phyloP scores from a whole-genome alignment of 1,140 invertebrate species.

The Cotesia typhae region DNA sequence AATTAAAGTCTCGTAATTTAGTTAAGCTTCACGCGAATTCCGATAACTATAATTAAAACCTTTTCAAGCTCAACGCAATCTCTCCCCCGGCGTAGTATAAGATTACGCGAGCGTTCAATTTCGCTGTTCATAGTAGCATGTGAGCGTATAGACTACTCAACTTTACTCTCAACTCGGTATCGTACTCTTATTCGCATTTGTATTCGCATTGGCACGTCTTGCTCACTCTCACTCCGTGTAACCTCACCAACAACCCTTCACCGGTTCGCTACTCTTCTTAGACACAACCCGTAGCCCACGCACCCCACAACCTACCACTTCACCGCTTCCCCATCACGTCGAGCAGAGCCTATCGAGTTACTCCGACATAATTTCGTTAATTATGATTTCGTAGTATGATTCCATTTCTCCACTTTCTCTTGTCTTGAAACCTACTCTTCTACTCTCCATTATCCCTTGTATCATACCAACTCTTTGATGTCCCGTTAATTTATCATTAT shows the following conservation, averaged over 20 bases:
- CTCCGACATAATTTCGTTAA: constrained; percentile 58
- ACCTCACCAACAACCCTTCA: constrained; percentile 34
- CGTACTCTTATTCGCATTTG: background rate
- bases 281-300: constrained; percentile 45
- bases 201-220: background rate
- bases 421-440: background rate
- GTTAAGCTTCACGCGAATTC: constrained; percentile 28
- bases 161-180: no score
- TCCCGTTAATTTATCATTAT: background rate
- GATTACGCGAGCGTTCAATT: constrained; percentile 36
- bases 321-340: constrained; percentile 34
- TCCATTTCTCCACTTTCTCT: constrained; percentile 41
- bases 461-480: constrained; percentile 8
- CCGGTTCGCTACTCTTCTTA: constrained; percentile 52
- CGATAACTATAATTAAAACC: constrained; percentile 59
- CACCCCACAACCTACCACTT: constrained; percentile 13
- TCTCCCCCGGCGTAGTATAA: constrained; percentile 44
- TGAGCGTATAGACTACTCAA: constrained; percentile 3
- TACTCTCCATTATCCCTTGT: background rate
- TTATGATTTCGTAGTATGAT: constrained; percentile 62
- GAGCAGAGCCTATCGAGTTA: constrained; percentile 42
- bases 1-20: constrained; percentile 10
- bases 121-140: constrained; percentile 34
- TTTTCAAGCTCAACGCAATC: constrained; percentile 61
- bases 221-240: constrained; percentile 2